Percentiles rank a stretch among this genome's conserved stretches.
phyloP scores from a whole-genome alignment of 2,888 invertebrate genomes.

The Stenoptilia bipunctidactyla region DNA sequence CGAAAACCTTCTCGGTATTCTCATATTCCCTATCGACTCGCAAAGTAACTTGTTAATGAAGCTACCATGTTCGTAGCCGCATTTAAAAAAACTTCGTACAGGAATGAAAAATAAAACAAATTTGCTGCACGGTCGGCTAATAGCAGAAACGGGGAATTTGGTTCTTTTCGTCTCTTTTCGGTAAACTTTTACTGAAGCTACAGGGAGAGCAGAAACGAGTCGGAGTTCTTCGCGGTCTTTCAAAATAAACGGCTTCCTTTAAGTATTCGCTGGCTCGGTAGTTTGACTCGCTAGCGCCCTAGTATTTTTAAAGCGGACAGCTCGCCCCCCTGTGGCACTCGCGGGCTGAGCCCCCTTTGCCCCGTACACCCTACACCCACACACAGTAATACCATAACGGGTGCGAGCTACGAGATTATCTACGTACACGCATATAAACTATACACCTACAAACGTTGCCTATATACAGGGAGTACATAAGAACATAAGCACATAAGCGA shows the following conservation, averaged over 20 bases:
- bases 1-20: no score
- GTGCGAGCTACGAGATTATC: constrained; percentile 70
- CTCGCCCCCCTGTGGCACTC: constrained; percentile 53
- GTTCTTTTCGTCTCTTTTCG: constrained; percentile 37
- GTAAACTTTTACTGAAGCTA: constrained; percentile 38
- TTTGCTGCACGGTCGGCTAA: constrained; percentile 30
- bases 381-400: constrained; percentile 70
- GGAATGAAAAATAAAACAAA: constrained; percentile 34
- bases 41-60: no score
- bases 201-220: constrained; percentile 30
- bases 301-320: constrained; percentile 68
- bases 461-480: constrained; percentile 52
- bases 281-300: constrained; percentile 44
- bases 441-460: constrained; percentile 43
- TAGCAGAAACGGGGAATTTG: constrained; percentile 24
- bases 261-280: constrained; percentile 47
- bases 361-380: constrained; percentile 34
- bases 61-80: no score
- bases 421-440: constrained; percentile 55
- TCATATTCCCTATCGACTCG: no score
- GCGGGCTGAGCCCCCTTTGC: constrained; percentile 28
- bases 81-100: no score
- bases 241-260: constrained; percentile 61
- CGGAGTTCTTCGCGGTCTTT: constrained; percentile 45
- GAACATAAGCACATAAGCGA: constrained; percentile 52